Percentiles rank a stretch among this genome's conserved stretches.
Conservation (phyloP, 2,797 vertebrate genomes). For the Pterois miles region DNA sequence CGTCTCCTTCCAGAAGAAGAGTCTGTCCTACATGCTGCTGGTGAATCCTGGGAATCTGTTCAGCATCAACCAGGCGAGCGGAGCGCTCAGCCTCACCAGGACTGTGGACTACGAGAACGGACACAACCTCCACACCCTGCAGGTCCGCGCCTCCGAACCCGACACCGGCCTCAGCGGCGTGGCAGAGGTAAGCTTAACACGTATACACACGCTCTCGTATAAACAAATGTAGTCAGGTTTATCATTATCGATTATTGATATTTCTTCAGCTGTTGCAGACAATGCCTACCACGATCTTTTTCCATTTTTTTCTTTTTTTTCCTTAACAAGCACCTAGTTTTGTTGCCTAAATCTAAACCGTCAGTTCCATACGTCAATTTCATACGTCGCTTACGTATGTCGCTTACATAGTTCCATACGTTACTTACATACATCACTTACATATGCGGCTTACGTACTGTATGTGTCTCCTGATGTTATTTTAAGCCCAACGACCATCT, state of each 20-base stretch:
- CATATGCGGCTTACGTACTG: too few relatives aligned
- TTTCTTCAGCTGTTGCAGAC: neutral
- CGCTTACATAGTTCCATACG: too few relatives aligned
- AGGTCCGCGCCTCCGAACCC: conserved; percentile 85
- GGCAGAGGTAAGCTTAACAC: conserved; percentile 82
- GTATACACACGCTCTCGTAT: neutral
- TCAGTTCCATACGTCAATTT: too few relatives aligned
- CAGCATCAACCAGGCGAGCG: conserved; percentile 86
- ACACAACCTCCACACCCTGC: conserved; percentile 86
- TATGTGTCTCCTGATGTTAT: too few relatives aligned
- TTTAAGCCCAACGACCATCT: too few relatives aligned
- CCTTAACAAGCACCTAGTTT: neutral
- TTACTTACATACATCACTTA: too few relatives aligned
- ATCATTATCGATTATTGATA: neutral
- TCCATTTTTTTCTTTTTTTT: too few relatives aligned
- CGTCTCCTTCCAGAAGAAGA: conserved; percentile 89
- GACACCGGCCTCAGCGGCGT: conserved; percentile 86
- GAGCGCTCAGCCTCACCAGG: conserved; percentile 85
- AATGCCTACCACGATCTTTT: neutral
- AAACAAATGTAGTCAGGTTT: neutral
- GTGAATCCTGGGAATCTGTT: conserved; percentile 89
- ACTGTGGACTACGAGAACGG: conserved; percentile 87
- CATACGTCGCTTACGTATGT: too few relatives aligned
- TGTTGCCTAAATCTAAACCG: neutral
- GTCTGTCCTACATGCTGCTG: conserved; percentile 86